These are phyloP conservation scores for Eriosoma lanigerum DNA, from an alignment of 1,140 invertebrate species.

Conservation along the genomic window DNA sequence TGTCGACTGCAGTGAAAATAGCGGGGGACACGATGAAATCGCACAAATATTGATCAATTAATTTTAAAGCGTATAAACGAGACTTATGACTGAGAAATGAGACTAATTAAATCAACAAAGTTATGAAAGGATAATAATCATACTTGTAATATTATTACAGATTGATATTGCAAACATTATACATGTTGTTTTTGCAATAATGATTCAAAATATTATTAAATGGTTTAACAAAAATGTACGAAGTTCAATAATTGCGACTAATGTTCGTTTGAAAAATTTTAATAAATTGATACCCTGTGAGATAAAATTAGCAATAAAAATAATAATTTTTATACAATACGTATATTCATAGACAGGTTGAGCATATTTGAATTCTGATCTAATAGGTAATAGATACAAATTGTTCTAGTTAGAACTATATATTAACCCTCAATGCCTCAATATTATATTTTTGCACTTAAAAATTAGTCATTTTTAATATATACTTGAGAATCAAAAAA, in stretches of 20 bases:
- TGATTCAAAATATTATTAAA: not conserved
- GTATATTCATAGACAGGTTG: not conserved
- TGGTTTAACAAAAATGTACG: not conserved
- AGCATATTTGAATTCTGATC: not conserved
- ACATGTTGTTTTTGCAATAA: not conserved
- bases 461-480: too few relatives aligned
- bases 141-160: not conserved
- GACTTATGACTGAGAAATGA: too few relatives aligned
- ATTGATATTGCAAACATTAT: not conserved
- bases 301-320: not conserved
- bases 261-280: not conserved
- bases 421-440: too few relatives aligned
- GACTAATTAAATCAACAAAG: not conserved
- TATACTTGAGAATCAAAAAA: too few relatives aligned
- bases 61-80: too few relatives aligned
- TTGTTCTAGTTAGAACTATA: too few relatives aligned
- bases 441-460: too few relatives aligned
- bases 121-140: not conserved
- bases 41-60: too few relatives aligned
- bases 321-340: not conserved
- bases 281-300: slow-evolving; percentile 8
- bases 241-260: not conserved
- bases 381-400: too few relatives aligned
- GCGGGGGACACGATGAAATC: too few relatives aligned
- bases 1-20: too few relatives aligned